Base-by-base conservation (phyloP, 2,113 vertebrate genomes). In the Oreochromis tanganicae region DNA sequence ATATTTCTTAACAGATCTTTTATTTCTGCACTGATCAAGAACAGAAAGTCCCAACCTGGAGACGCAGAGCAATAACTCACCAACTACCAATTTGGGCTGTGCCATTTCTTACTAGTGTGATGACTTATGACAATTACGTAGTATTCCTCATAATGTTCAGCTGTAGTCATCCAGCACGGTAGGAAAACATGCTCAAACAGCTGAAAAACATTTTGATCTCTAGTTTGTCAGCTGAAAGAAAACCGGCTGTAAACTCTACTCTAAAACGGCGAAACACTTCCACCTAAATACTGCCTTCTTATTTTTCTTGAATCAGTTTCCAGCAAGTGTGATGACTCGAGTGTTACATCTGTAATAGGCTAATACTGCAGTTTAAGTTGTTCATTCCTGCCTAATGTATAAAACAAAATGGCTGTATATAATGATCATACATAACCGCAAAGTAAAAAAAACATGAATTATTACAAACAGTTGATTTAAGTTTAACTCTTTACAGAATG, bases 291-390 rank as follows among this genome's bases (percentile, higher is more conserved):
- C 86, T 88, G 82, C 85, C 63, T 63, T 81, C 78, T 17, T 46
- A 27, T 48, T 46, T 78, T 48, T 48, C 16, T 75, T 48, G 24
- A 78, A 52, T 32, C 17, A 5, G 85, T 83, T 89, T 32, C 71
- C 90, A 91, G 89, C 63, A 81, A 80, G 56, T 89, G 54, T 85
- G 89, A 84, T 79, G 82, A 88, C 66, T 50, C 19, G 46, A 87
- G 55, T 81, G 21, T 87, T 93, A 89, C 9, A 87, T 84, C 41
- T 85, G 85, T 59, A 89, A 93, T 90, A 91, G 34, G 78, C 87
- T 93, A 96, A 95, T 96, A 96, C 95, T 96, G 95, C 91, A 95
- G 89, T 95, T 92, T 84, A 91, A 82, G 68, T 90, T 92, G 87
- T 88, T 94, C 73, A 50, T 87, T 88, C 86, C 50, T 91, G 81